phyloP scores from a whole-genome alignment of 2,113 vertebrate genomes.

The Bubo scandiacus region DNA sequence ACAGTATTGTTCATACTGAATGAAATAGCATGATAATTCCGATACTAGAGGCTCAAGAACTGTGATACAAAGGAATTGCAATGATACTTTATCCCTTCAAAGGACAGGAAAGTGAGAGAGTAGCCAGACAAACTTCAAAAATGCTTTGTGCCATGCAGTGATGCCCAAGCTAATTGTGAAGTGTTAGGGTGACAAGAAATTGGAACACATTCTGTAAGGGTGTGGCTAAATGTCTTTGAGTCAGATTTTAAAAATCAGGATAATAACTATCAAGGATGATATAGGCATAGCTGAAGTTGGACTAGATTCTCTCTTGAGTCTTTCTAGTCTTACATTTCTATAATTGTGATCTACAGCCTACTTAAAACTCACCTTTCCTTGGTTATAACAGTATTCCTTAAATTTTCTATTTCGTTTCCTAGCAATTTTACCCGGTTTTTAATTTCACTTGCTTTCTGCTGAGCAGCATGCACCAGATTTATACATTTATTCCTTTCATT shows the following conservation, averaged over 20 bases:
- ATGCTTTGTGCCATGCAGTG: neutral
- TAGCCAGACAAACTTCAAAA: neutral
- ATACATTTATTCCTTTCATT: constrained; percentile 86
- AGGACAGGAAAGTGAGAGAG: neutral
- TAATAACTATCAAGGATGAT: neutral
- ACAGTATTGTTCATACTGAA: neutral
- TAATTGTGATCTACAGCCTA: neutral
- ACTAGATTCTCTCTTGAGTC: neutral
- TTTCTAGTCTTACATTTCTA: neutral
- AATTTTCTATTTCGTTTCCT: constrained; percentile 83
- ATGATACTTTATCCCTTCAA: neutral
- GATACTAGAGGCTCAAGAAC: neutral
- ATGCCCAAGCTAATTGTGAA: neutral
- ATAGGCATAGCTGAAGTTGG: neutral
- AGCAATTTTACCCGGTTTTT: constrained; percentile 76
- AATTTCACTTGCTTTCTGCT: constrained; percentile 79
- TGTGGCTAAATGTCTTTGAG: neutral
- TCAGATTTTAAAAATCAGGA: neutral
- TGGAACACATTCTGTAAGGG: neutral
- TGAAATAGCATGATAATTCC: neutral
- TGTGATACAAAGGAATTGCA: neutral
- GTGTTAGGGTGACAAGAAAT: neutral
- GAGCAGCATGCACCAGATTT: constrained; percentile 77
- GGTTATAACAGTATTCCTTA: constrained; percentile 70
- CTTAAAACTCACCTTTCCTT: constrained; percentile 82